Conservation (phyloP, 1,140 invertebrate genomes). For the Steinernema khuongi region DNA sequence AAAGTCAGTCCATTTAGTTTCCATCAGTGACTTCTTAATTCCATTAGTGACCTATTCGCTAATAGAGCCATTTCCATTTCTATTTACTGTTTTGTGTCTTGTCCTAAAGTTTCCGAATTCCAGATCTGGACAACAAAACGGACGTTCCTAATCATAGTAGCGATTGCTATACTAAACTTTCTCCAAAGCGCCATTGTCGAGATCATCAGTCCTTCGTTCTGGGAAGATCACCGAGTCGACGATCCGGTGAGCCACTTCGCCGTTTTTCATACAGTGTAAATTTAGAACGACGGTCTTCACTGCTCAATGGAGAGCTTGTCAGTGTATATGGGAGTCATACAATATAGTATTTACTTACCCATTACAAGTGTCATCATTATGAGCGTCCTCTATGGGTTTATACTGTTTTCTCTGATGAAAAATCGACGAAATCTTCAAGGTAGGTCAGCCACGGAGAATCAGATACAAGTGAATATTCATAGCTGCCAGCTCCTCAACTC, state of each 20-base stretch:
- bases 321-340: neutral
- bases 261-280: neutral
- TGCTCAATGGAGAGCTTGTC: neutral
- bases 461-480: neutral
- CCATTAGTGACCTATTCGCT: too few species aligned
- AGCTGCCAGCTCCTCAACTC: neutral
- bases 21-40: too few species aligned
- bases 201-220: neutral
- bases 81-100: too few species aligned
- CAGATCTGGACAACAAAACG: neutral
- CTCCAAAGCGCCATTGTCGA: neutral
- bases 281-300: neutral
- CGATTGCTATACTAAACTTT: neutral
- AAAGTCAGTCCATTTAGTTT: too few species aligned
- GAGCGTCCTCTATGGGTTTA: neutral
- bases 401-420: neutral
- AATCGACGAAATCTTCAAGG: neutral
- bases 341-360: neutral
- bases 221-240: neutral
- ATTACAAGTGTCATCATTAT: neutral
- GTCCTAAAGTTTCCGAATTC: too few species aligned
- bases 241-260: neutral
- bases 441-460: neutral
- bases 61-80: too few species aligned
- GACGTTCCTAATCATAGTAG: neutral